phyloP scores from a whole-genome alignment of 37 sponge, comb jelly and placozoan species.

The Beroe forskalii region DNA sequence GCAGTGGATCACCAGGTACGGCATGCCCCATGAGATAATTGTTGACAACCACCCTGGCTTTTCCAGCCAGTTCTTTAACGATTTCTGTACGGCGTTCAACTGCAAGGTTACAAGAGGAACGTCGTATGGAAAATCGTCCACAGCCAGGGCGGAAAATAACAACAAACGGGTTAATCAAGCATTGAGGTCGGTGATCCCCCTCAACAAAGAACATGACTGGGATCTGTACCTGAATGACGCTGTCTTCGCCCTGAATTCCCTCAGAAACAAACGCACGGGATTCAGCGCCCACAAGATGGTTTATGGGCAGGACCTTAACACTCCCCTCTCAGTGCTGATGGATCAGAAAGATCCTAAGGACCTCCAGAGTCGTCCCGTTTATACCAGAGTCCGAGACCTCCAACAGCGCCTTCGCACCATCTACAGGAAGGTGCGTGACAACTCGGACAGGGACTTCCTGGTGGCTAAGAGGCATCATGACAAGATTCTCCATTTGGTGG shows the following conservation, averaged over 20 bases:
- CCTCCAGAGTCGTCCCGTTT: too few species aligned
- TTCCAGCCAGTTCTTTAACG: neutral
- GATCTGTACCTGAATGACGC: neutral
- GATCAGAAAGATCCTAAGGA: too few species aligned
- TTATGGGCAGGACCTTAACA: neutral
- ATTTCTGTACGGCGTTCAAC: neutral
- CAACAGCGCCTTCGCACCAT: too few species aligned
- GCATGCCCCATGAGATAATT: neutral
- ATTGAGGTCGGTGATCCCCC: neutral
- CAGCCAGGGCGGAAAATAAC: neutral
- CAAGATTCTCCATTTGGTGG: too few species aligned
- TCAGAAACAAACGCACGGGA: neutral
- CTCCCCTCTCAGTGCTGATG: neutral
- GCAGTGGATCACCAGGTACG: neutral
- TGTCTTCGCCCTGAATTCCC: neutral
- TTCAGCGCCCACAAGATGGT: neutral
- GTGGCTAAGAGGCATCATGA: too few species aligned
- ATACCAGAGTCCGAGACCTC: too few species aligned
- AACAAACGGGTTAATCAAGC: neutral
- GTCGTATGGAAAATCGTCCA: too few species aligned
- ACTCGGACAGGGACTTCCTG: too few species aligned
- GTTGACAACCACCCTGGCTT: neutral
- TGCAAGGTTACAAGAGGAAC: neutral
- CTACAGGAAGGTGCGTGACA: too few species aligned
- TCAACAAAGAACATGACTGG: neutral